Evolutionary conservation across 2,797 vertebrate genomes (phyloP), one percentile per base, ranked within the genome.

Genomic region (Chiroxiphia lanceolata): DNA sequence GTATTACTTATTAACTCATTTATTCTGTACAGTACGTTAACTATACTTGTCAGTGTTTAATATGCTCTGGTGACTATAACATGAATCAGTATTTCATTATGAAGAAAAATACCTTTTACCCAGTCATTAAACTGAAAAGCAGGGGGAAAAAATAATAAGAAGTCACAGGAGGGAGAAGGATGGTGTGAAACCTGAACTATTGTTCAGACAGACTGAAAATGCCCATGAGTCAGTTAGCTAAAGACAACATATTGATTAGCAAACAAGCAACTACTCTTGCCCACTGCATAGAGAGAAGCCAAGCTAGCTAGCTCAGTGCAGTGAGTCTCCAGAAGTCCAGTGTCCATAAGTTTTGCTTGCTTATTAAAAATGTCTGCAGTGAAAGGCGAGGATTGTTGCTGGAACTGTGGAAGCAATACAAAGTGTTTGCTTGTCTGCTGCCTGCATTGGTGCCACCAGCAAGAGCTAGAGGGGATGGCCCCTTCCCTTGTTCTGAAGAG

Each of bases 181-280:
- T 53, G 19, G 15, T 60, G n/a, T 87, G 91, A 84, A 94, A 94
- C 33, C 56, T 60, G 88, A 94, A 57, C 51, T 51, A 7, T 78
- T 86, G 54, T 81, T 93, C 83, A 87, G 87, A 57, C 13, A 48
- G 18, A 38, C 60, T 87, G 74, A 53, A 74, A 83, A 79, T 20
- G 63, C 63, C 83, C 6, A 0, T 40, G 64, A 89, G 78, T 90
- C 38, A 85, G n/a, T 77, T 10, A 31, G 60, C 64, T 87, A 10
- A 74, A 83, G 75, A 74, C 90, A 77, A 45, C 38, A 11, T 18
- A 38, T 36, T 68, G 70, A 36, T 56, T 53, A 79, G 77, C 70
- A 82, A 69, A 74, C 48, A 83, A 71, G 56, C 90, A 93, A 16
- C 53, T 92, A 21, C 78, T 90, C 88, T 89, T 94, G 63, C 77